Evolutionary conservation across 2,113 vertebrate genomes (phyloP), one percentile per base, ranked within the genome.

Genomic region (Engystomops pustulosus): DNA sequence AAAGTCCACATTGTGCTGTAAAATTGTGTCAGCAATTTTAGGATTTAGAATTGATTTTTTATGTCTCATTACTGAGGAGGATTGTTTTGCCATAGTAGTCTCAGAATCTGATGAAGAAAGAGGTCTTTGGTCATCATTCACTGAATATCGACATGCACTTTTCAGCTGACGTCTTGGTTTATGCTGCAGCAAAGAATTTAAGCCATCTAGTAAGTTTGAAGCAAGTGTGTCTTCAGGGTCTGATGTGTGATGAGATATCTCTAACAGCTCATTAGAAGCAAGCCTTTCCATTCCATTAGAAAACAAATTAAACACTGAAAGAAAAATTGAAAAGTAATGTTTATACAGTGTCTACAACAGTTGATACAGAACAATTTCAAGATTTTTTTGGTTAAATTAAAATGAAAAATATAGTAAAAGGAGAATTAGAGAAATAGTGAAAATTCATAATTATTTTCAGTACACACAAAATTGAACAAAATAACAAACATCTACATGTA

Each of bases 51-150:
- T 81, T 91, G 86, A 58, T 94, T 95, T 27, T 4, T 94, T 91
- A 77, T 91, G 94, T 80, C 92, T 94, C 0, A 72, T 86, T 27
- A 87, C 79, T 2, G 89, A 81, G 27, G 80, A 34, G 11, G 87
- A 86, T 88, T 94, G 96, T 45, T 97, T 95, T 86, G 98, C 96
- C 0, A 94, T 93, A 88, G 96, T 95, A 75, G 93, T 95, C 76
- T 98, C 98, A 0, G 98, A 98, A 88, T 99, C 98, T 44, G 82
- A 98, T 2, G 97, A 97, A 85, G 97, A 98, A 0, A 97, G 91
- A 88, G 95, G 94, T 89, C 93, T 95, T 60, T 94, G 94, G 0
- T 95, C 96, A 85, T 98, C 96, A 88, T 95, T 94, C 81, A 96
- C 87, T 0, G 96, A 96, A 85, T 97, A 96, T 67, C 94, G 92